phyloP scores from a whole-genome alignment of 2,797 vertebrate genomes.

The Sebastes dallii region DNA sequence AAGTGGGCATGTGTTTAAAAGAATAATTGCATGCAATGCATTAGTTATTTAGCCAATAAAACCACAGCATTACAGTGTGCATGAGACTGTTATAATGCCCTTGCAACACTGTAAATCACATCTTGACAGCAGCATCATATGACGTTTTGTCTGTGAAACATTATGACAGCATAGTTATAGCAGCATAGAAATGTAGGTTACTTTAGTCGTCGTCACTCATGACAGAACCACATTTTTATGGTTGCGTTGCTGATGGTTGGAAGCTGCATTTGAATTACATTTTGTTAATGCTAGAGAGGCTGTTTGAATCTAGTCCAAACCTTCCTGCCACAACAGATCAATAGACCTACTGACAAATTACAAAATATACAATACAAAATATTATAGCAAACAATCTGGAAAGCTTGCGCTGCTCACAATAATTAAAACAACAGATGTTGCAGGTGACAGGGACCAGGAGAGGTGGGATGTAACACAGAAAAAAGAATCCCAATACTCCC shows the following conservation, averaged over 20 bases:
- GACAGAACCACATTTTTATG: background rate
- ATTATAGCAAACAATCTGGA: background rate
- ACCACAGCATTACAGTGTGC: background rate
- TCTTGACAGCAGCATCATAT: background rate
- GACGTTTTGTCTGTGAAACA: background rate
- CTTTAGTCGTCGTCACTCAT: background rate
- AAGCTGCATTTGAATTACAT: background rate
- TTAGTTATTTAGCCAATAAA: background rate
- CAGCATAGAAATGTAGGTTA: background rate
- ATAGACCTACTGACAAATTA: background rate
- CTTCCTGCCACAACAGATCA: constrained; percentile 10
- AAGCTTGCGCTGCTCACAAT: background rate
- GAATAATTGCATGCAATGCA: background rate
- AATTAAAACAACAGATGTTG: background rate
- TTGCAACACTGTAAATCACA: background rate
- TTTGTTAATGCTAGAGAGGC: background rate
- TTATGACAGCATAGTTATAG: background rate
- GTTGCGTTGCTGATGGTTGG: background rate
- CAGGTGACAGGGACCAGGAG: background rate
- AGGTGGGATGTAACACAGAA: background rate
- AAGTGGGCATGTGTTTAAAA: too few relatives aligned
- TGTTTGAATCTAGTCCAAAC: background rate
- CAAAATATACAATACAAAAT: background rate
- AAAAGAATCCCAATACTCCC: background rate
- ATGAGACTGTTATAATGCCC: background rate